A percentile compares a stretch with the other conserved stretches of the same genome.
Conservation (phyloP, 2,797 vertebrate species). For the Gouania willdenowi region DNA sequence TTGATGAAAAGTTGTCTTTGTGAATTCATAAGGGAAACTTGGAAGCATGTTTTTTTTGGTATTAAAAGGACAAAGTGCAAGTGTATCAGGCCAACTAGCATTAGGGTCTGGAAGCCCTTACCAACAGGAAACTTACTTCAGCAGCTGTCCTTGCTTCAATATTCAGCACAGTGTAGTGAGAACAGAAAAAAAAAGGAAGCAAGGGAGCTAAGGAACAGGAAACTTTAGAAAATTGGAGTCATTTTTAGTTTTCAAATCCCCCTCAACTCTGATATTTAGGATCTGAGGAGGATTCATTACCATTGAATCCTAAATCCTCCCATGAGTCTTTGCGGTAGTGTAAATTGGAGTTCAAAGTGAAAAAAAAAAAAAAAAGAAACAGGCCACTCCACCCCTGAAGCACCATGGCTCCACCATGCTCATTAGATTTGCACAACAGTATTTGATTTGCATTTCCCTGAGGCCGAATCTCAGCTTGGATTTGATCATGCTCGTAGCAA, state of each 20-base stretch:
- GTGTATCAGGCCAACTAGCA: too few relatives aligned
- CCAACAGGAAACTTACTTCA: too few relatives aligned
- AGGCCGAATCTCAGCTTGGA: conserved; percentile 23
- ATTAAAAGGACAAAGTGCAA: too few relatives aligned
- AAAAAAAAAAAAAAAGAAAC: conserved; percentile 21
- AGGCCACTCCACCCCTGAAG: conserved; percentile 24
- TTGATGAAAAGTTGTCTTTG: too few relatives aligned
- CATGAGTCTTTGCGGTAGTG: conserved; percentile 57
- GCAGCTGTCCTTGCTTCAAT: too few relatives aligned
- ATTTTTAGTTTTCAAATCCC: conserved; percentile 31
- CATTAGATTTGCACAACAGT: conserved; percentile 35
- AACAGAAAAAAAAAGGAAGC: conserved; percentile 8
- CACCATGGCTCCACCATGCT: conserved; percentile 20
- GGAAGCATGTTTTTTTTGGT: too few relatives aligned
- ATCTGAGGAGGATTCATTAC: conserved; percentile 52
- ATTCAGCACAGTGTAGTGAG: too few relatives aligned
- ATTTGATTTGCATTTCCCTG: conserved; percentile 41
- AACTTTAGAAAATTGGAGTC: conserved; percentile 6
- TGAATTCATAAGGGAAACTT: too few relatives aligned
- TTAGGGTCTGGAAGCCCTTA: too few relatives aligned
- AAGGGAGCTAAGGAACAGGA: conserved; percentile 1
- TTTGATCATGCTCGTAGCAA: conserved; percentile 26
- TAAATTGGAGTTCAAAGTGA: conserved; percentile 69
- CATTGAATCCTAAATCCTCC: conserved; percentile 65
- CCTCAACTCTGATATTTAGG: conserved; percentile 42